Evolutionary conservation across 2,888 invertebrate genomes (phyloP), one percentile per base, ranked within the genome.

Genomic region (Drosophila lutescens): DNA sequence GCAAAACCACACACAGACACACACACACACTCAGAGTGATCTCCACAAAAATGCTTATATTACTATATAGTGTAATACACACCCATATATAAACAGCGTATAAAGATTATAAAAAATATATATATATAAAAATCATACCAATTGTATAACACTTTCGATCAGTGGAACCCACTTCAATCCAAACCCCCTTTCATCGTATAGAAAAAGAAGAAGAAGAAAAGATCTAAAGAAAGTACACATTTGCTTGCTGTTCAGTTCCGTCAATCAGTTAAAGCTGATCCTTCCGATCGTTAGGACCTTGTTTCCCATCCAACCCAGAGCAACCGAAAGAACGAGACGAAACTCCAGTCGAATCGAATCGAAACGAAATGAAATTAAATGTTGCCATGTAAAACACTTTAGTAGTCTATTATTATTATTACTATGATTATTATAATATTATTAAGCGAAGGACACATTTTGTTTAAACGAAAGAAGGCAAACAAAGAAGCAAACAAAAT

Each of bases 321-420:
- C 36, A 66, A 65, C 56, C 61, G 51, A 40, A 63, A 60, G 38
- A n/a, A n/a, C 26, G 32, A 56, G 58, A 32, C 13, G 50, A 50
- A 51, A 20, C 26, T 30, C 57, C n/a, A n/a, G 46, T 13, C 57
- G 38, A n/a, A 53, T 13, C 17, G 61, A 63, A 61, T 13, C 56
- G 61, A 78, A 71, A 74, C 62, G 74, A 86, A 79, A 65, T 51
- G 50, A 66, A 72, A 74, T 86, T 82, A 86, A 47, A 86, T 82
- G 83, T 83, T 83, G 88, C 83, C 83, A 83, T 83, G 80, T 76
- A 79, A 72, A 83, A 88, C 88, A 88, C 83, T 68, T 88, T 76
- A 86, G 83, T 83, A 83, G 83, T 76, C 69, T 76, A 86, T 80
- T 76, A 43, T 43, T 69, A 76, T 74, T 60, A 78, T 69, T 50